Evolutionary conservation across 35 echinoderm and acorn worm genomes (phyloP).

Genomic region (Anneissia japonica): DNA sequence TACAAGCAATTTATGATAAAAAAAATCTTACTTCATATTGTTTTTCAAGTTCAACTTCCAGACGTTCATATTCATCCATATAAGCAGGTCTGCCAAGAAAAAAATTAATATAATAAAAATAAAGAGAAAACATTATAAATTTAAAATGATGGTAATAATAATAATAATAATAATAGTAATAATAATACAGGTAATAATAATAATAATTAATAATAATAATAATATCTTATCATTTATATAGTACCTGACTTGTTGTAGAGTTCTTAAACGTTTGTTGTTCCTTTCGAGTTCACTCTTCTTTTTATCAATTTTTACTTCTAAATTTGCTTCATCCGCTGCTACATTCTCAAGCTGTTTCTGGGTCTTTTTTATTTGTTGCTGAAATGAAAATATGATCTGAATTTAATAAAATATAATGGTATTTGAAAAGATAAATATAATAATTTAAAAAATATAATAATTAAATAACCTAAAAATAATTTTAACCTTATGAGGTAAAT

Average conservation of each 20-base stretch:
- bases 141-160: too few species aligned
- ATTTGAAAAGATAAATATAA: not conserved
- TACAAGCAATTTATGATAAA: too few species aligned
- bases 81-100: slow-evolving; percentile 61
- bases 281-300: slow-evolving; percentile 80
- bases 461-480: too few species aligned
- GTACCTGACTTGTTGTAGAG: slow-evolving; percentile 82
- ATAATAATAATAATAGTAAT: too few species aligned
- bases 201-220: too few species aligned
- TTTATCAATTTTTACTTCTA: slow-evolving; percentile 97
- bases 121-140: too few species aligned
- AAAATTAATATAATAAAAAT: not conserved
- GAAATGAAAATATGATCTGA: not conserved
- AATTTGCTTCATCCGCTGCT: slow-evolving; percentile 87
- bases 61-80: slow-evolving; percentile 94
- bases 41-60: slow-evolving; percentile 80
- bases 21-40: slow-evolving; percentile 60
- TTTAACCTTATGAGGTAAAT: too few species aligned
- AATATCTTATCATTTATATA: too few species aligned
- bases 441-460: not conserved
- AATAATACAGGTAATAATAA: too few species aligned
- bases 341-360: slow-evolving; percentile 93
- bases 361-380: slow-evolving; percentile 77
- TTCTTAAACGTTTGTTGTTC: slow-evolving; percentile 77
- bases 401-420: not conserved